A percentile compares a stretch with the other conserved stretches of the same genome.
These are phyloP conservation scores for Centropus bengalensis DNA, from an alignment of 2,113 vertebrate genomes.

Conservation along the genomic window DNA sequence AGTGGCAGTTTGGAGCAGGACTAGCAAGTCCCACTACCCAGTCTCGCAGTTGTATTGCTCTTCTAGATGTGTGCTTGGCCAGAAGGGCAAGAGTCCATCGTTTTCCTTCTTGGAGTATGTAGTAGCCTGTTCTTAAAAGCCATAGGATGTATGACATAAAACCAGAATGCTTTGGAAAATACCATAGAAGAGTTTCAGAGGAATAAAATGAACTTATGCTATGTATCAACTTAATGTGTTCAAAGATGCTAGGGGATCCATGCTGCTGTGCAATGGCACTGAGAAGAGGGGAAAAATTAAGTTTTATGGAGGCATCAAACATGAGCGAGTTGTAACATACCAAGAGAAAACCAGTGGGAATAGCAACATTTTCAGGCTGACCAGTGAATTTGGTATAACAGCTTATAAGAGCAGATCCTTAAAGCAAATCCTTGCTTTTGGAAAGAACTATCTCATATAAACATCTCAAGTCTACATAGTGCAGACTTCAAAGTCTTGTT, in stretches of 20 bases:
- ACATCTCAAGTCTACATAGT: background rate
- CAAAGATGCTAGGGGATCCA: background rate
- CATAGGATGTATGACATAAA: background rate
- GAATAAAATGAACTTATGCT: background rate
- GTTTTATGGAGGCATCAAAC: background rate
- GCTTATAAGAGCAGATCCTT: background rate
- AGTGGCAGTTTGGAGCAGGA: background rate
- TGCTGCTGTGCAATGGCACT: background rate
- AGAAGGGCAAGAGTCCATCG: background rate
- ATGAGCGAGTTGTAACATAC: background rate
- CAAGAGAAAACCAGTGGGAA: background rate
- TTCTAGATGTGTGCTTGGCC: background rate
- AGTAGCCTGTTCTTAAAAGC: background rate
- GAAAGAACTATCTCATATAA: constrained; percentile 27
- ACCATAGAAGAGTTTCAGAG: background rate
- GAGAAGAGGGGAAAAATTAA: background rate
- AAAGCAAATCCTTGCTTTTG: background rate
- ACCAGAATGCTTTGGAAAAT: background rate
- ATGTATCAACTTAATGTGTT: background rate
- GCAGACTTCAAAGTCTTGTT: background rate
- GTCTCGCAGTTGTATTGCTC: background rate
- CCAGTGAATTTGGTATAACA: background rate
- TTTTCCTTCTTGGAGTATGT: background rate
- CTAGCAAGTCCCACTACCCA: background rate
- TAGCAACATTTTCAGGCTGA: background rate